These are phyloP conservation scores for Ypsolopha scabrella DNA, from an alignment of 2,888 invertebrate genomes.

Conservation along the genomic window DNA sequence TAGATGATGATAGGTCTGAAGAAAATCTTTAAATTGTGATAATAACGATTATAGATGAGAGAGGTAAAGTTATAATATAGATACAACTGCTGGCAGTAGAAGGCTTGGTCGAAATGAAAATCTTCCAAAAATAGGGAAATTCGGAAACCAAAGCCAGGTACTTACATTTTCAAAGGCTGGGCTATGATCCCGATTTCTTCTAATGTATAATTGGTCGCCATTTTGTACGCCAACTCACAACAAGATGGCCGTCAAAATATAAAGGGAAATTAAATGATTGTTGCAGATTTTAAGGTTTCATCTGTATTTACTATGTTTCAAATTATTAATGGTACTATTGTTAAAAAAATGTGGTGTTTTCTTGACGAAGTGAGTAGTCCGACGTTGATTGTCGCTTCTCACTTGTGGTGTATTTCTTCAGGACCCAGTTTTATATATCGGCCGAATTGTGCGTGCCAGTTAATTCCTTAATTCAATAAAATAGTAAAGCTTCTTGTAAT, in stretches of 20 bases:
- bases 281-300: constrained; percentile 3
- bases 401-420: constrained; percentile 36
- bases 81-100: too few species aligned
- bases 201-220: constrained; percentile 46
- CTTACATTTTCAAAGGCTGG: constrained; percentile 57
- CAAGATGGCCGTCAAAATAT: constrained; percentile 42
- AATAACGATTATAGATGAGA: too few species aligned
- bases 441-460: constrained; percentile 53
- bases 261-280: background rate
- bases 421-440: constrained; percentile 42
- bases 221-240: constrained; percentile 32
- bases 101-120: too few species aligned
- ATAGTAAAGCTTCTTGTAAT: constrained; percentile 53
- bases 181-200: constrained; percentile 51
- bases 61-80: too few species aligned
- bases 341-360: constrained; percentile 11
- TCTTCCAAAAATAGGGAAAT: too few species aligned
- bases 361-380: constrained; percentile 69
- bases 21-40: too few species aligned
- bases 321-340: constrained; percentile 11
- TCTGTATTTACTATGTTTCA: background rate
- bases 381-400: constrained; percentile 64
- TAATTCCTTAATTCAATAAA: constrained; percentile 71
- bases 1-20: too few species aligned
- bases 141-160: constrained; percentile 12